A percentile compares a stretch with the other conserved stretches of the same genome.
Conservation (phyloP, 2,113 vertebrate genomes). For the Ictalurus punctatus region DNA sequence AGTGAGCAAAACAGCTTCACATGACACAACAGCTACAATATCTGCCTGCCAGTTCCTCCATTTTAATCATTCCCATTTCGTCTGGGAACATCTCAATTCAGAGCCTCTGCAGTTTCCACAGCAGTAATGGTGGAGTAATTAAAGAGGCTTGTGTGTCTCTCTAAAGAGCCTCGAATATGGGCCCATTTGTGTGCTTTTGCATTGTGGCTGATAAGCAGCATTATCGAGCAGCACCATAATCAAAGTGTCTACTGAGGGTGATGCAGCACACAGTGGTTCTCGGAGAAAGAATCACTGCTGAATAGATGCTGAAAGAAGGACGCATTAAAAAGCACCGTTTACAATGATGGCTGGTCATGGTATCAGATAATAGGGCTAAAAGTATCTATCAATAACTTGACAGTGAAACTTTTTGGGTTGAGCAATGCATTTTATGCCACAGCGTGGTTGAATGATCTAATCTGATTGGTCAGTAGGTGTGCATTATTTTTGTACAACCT, state of each 20-base stretch:
- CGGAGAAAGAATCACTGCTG: background rate
- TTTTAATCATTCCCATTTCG: slow-evolving; percentile 39
- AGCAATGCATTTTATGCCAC: background rate
- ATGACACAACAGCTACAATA: slow-evolving; percentile 22
- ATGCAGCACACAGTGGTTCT: background rate
- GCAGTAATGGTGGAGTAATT: slow-evolving; percentile 45
- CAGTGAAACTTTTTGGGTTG: background rate
- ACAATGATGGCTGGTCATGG: background rate
- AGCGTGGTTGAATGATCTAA: background rate
- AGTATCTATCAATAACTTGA: background rate
- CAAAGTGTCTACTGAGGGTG: slow-evolving; percentile 32
- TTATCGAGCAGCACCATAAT: slow-evolving; percentile 43
- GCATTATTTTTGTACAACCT: background rate
- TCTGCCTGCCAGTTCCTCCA: slow-evolving; percentile 29
- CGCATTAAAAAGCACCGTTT: background rate
- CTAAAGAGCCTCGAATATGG: slow-evolving; percentile 27
- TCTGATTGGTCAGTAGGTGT: background rate
- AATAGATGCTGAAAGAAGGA: slow-evolving; percentile 15
- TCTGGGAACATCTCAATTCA: slow-evolving; percentile 46
- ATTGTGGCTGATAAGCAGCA: slow-evolving; percentile 47
- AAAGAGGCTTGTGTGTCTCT: slow-evolving; percentile 44
- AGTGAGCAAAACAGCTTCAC: slow-evolving; percentile 2
- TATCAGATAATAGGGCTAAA: background rate
- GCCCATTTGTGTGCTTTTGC: slow-evolving; percentile 40
- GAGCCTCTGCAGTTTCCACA: slow-evolving; percentile 22